Evolutionary conservation across 1,140 invertebrate genomes (phyloP), one percentile per base, ranked within the genome.

Genomic region (Listronotus bonariensis): DNA sequence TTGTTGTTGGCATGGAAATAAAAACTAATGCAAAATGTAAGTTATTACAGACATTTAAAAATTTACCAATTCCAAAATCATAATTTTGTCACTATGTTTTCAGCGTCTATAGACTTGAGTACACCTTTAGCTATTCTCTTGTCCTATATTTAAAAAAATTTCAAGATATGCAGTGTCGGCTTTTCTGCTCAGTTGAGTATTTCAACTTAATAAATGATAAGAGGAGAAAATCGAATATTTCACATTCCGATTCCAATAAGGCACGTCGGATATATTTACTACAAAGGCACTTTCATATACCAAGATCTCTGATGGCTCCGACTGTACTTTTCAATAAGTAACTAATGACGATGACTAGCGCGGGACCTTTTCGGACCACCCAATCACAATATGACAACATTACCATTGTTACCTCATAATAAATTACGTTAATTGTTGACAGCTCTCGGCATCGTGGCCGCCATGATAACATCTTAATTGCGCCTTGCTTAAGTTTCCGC

Each of bases 351-450:
- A 76, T 76, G 74, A 76, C 73, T 76, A 52, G 38, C 49, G 20
- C 52, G 55, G 48, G 52, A 67, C 60, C 52, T 64, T 59, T 42
- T 18, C 56, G 58, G 74, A 75, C 75, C 74, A 75, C 75, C 75
- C 74, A 75, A 75, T 74, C 74, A 72, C 72, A 69, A 69, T 76
- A 77, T 77, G 74, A 74, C 74, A 77, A 74, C 73, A 74, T 75
- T 72, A 73, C 75, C 70, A 77, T 77, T 77, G 74, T 77, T 77
- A 68, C 70, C 70, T 75, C 72, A 74, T 74, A 76, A 77, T 77
- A 77, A 77, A 77, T 77, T 74, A 77, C 72, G 74, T 77, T 77
- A 77, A 77, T 77, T 77, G 75, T 76, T 72, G 75, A 77, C 75
- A 74, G 75, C 70, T 73, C 65, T 70, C 73, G 71, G 74, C 73